A percentile compares a stretch with the other conserved stretches of the same genome.
phyloP scores from a whole-genome alignment of 2,888 invertebrate species.

The Argyresthia albistria region DNA sequence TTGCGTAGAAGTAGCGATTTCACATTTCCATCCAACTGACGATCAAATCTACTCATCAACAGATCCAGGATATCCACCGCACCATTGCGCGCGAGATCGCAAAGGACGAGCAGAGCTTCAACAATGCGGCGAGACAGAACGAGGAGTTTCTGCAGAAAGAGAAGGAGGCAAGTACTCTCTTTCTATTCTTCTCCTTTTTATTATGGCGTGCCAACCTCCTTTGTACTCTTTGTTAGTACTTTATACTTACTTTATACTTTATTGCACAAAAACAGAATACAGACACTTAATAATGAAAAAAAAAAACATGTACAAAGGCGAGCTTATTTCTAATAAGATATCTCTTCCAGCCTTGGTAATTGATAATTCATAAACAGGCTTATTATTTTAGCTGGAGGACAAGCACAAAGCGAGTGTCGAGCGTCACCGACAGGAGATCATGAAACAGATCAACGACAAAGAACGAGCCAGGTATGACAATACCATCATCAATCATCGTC shows the following conservation, averaged over 20 bases:
- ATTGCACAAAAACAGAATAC: too few relatives aligned
- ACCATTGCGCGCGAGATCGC: slow-evolving; percentile 78
- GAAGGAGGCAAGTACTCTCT: slow-evolving; percentile 37
- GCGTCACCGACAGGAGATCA: slow-evolving; percentile 73
- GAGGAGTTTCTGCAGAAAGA: slow-evolving; percentile 64
- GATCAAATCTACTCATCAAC: slow-evolving; percentile 11
- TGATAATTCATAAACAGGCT: not conserved
- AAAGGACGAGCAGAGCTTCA: slow-evolving; percentile 75
- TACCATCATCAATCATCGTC: not conserved
- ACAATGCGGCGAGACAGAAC: slow-evolving; percentile 69
- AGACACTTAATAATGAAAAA: too few relatives aligned
- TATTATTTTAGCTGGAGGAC: slow-evolving; percentile 51
- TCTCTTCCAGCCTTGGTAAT: too few relatives aligned
- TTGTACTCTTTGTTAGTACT: too few relatives aligned
- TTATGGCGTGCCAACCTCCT: too few relatives aligned
- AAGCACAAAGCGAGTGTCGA: slow-evolving; percentile 62
- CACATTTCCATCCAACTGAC: too few relatives aligned
- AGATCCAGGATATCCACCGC: slow-evolving; percentile 72
- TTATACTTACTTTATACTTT: too few relatives aligned
- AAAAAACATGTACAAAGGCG: too few relatives aligned
- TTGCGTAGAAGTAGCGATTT: too few relatives aligned
- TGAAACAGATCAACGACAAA: slow-evolving; percentile 80
- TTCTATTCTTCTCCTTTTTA: too few relatives aligned
- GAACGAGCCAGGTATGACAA: slow-evolving; percentile 74
- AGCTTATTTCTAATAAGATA: too few relatives aligned